These are phyloP conservation scores for Sphaerodactylus townsendi DNA, from an alignment of 2,113 vertebrate species.

Conservation along the genomic window DNA sequence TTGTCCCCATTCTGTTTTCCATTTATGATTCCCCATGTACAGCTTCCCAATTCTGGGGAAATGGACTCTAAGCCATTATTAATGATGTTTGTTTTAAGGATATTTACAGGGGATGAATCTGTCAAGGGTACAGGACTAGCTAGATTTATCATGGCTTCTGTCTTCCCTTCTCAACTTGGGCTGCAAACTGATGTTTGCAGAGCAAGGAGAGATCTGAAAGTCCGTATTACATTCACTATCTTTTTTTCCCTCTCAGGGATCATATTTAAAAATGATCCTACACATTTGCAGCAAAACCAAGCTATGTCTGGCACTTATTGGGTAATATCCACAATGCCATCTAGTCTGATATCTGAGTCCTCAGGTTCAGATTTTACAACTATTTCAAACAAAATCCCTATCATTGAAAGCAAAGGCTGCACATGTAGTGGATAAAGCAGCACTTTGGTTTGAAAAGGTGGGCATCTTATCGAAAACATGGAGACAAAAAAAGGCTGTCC, in stretches of 20 bases:
- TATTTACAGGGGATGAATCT: background rate
- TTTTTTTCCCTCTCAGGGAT: background rate
- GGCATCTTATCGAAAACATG: background rate
- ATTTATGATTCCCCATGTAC: background rate
- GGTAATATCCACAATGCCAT: background rate
- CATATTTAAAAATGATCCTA: background rate
- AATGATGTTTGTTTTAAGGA: background rate
- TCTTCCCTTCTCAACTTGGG: background rate
- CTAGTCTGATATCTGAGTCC: background rate
- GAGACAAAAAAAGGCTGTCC: background rate
- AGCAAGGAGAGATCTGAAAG: background rate
- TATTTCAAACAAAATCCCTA: background rate
- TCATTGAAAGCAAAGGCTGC: background rate
- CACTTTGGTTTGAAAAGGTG: background rate
- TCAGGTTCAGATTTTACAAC: background rate
- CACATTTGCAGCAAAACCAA: background rate
- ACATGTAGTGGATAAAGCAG: background rate
- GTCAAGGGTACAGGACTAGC: background rate
- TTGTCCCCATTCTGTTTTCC: background rate
- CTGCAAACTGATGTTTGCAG: background rate
- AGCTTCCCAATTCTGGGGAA: background rate
- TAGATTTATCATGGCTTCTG: background rate
- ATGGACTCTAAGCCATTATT: background rate
- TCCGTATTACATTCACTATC: background rate
- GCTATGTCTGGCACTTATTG: background rate